Evolutionary conservation across 2,888 invertebrate genomes (phyloP), one percentile per base, ranked within the genome.

Genomic region (Melitaea athalia): DNA sequence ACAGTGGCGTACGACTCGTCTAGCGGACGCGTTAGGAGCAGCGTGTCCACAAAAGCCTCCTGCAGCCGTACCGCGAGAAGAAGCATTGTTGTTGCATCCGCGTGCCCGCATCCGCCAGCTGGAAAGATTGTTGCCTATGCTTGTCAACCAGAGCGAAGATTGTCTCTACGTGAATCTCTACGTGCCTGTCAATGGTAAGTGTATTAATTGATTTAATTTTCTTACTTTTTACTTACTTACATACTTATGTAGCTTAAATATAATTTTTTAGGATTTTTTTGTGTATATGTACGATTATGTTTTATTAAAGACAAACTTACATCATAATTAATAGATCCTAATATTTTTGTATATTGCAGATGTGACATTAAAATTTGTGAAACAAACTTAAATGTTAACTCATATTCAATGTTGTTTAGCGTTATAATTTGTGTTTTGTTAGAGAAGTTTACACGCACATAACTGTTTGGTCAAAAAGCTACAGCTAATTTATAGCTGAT

Each of bases 141-240:
- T 99, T 70, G 95, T 95, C 81, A 97, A 98, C 86, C 98, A 99
- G 93, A 98, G 97, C 88, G 99, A 99, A 93, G 99, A 99, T 94
- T 99, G 99, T 88, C 96, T 99, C 79, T 98, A 98, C 89, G 95
- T 99, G 85, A 99, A 99, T 93, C 95, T 99, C 78, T 99, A 98
- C 93, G 97, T 98, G 75, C 99, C 99, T 74, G 94, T 96, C 79
- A 94, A 82, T 75, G 91, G 91, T 90, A 64, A 68, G 76, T 63
- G 14, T 45, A 3, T 0, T 45, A 12, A 4, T 45, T 45, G 24
- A 24, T 24, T 24, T 24, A 24, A 24, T 24, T 24, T 24, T 24
- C 24, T 24, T 24, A 24, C 3, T 24, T 24, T 24, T 24, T 24
- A 24, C 1, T 24, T 24, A 24, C 24, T 24, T 3, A 3, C 1